Percentiles rank a stretch among this genome's conserved stretches.
Conservation (phyloP, 2,113 vertebrate species). For the Hippocampus zosterae region DNA sequence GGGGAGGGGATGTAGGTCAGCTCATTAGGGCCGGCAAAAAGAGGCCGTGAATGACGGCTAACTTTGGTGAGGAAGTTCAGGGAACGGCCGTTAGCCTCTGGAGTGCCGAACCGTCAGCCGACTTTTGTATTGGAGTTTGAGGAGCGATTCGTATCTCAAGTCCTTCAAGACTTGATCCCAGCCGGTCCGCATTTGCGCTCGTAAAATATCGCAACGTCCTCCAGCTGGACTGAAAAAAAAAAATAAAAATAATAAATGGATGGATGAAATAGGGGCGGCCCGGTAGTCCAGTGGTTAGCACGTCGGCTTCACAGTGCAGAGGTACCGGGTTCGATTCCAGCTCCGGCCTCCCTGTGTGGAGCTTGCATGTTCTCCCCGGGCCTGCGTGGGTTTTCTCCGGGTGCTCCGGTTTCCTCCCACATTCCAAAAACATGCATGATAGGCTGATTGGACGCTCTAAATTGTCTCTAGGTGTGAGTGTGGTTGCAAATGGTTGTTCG, state of each 20-base stretch:
- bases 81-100: conserved; percentile 10
- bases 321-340: too few relatives aligned
- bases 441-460: too few relatives aligned
- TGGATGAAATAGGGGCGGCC: conserved; percentile 18
- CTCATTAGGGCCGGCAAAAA: conserved; percentile 60
- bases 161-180: background rate
- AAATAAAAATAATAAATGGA: conserved; percentile 4
- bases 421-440: too few relatives aligned
- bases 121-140: background rate
- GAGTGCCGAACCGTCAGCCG: background rate
- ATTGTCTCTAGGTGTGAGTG: too few relatives aligned
- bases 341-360: too few relatives aligned
- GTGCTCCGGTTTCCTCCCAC: too few relatives aligned
- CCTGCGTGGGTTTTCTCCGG: too few relatives aligned
- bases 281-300: too few relatives aligned
- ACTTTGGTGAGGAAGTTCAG: conserved; percentile 27
- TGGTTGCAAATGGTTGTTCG: too few relatives aligned
- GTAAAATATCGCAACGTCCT: background rate
- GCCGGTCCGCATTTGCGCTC: background rate
- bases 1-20: conserved; percentile 53
- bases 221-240: conserved; percentile 11
- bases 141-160: background rate
- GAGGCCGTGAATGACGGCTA: conserved; percentile 29
- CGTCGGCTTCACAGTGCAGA: too few relatives aligned
- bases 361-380: too few relatives aligned